Evolutionary conservation across 2,888 invertebrate species (phyloP).

Genomic region (Hydriomena furcata): DNA sequence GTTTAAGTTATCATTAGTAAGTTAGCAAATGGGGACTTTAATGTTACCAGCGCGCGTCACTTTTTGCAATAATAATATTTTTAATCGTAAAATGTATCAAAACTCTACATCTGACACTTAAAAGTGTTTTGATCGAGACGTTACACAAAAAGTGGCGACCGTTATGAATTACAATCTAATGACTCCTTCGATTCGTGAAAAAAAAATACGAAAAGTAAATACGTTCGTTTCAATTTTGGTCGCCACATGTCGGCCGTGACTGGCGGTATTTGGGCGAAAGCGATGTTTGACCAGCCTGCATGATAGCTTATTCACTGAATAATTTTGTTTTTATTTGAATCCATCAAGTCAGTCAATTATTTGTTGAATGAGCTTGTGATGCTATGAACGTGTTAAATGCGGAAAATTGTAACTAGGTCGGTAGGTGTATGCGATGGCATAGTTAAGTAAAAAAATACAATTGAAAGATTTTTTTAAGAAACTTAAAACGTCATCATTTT

Average conservation of each 20-base stretch:
- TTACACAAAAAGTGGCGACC: conserved; percentile 64
- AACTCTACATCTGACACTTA: conserved; percentile 60
- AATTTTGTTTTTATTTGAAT: conserved; percentile 28
- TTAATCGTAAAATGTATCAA: conserved; percentile 48
- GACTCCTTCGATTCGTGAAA: conserved; percentile 65
- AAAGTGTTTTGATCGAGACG: conserved; percentile 42
- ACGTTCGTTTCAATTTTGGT: conserved; percentile 65
- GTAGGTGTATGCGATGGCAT: no score
- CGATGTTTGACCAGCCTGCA: conserved; percentile 27
- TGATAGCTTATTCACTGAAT: conserved; percentile 37
- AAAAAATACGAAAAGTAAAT: conserved; percentile 65
- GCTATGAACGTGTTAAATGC: neutral
- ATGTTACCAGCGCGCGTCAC: conserved; percentile 44
- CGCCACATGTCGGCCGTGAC: conserved; percentile 77
- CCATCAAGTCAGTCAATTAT: conserved; percentile 17
- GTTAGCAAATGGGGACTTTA: conserved; percentile 48
- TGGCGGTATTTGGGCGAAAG: conserved; percentile 52
- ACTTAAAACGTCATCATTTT: no score
- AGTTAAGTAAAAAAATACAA: no score
- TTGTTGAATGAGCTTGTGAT: conserved; percentile 14
- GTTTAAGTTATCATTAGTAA: conserved; percentile 28
- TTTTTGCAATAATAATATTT: conserved; percentile 57
- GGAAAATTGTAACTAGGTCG: no score
- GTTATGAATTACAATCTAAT: conserved; percentile 78
- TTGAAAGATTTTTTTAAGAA: no score